Base-by-base conservation (phyloP, 2,797 vertebrate species). In the Carapus acus region DNA sequence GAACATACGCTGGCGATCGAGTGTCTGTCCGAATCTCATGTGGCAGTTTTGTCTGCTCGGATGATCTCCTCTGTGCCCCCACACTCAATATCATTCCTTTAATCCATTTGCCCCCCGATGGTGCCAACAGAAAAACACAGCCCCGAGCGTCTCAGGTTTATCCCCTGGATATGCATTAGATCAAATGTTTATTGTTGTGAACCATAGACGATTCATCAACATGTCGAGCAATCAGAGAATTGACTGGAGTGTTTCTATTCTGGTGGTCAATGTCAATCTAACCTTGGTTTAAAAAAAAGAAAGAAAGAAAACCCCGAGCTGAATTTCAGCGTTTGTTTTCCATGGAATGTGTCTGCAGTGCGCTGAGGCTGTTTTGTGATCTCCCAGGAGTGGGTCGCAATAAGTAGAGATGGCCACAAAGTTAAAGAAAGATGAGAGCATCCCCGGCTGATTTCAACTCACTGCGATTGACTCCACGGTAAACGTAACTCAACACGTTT, bases 1-100 rank as follows among this genome's bases (percentile, higher is more conserved):
- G 74, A 71, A 51, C 68, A 71, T 60, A 54, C 50, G 45, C 20
- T 54, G 46, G 24, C 52, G 49, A 50, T 33, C 17, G 4, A 67
- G 55, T 50, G 61, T 63, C 20, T 15, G 9, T 27, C 24, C 31
- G 11, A 12, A 2, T 33, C 31, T 33, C 31, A 33, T 9, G 31
- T 33, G 31, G 29, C 58, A 15, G 36, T 37, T n/a, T 54, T 57
- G 49, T 43, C 5, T 57, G 17, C 41, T 14, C 48, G 40, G 29
- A 20, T 33, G 11, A 23, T 49, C 18, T 33, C 18, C 22, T 6
- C 16, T 57, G 58, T 47, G 9, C 22, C 15, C 16, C 19, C 3
- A 22, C 11, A 11, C 13, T 24, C 14, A n/a, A 8, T 17, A 17
- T 17, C 37, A 17, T 17, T 15, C 31, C 12, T 11, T 33, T 4